A percentile compares a stretch with the other conserved stretches of the same genome.
Conservation (phyloP, 2,888 invertebrate species). For the Oligia fasciuncula region DNA sequence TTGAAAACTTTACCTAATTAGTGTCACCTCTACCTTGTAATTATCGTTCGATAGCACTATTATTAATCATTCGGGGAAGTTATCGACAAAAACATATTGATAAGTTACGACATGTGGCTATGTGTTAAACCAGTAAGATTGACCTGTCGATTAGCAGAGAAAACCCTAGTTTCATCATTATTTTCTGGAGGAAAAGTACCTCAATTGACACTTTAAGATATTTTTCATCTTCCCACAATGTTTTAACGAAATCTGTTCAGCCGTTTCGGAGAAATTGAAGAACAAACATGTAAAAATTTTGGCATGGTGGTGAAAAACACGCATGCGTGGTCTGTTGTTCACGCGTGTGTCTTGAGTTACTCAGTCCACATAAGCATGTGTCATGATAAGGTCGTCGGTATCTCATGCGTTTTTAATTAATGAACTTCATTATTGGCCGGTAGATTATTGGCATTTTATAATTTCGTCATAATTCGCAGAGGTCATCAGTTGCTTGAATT, state of each 20-base stretch:
- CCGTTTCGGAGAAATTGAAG: background rate
- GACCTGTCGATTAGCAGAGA: background rate
- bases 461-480: slow-evolving; percentile 5
- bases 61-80: slow-evolving; percentile 29
- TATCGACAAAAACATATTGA: slow-evolving; percentile 21
- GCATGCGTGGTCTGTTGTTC: background rate
- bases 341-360: background rate
- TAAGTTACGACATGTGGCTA: slow-evolving; percentile 6
- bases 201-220: background rate
- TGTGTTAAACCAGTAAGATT: background rate
- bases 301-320: background rate
- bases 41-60: slow-evolving; percentile 4
- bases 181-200: background rate
- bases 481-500: slow-evolving; percentile 7
- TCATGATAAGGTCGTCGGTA: slow-evolving; percentile 31
- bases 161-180: background rate
- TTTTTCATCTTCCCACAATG: background rate
- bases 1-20: slow-evolving; percentile 27
- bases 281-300: background rate
- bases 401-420: slow-evolving; percentile 28
- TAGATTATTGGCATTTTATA: background rate
- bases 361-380: slow-evolving; percentile 15
- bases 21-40: background rate
- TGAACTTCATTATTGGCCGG: slow-evolving; percentile 14
- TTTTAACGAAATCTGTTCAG: background rate